These are phyloP conservation scores for Mallotus villosus DNA, from an alignment of 2,797 vertebrate genomes.

Conservation along the genomic window DNA sequence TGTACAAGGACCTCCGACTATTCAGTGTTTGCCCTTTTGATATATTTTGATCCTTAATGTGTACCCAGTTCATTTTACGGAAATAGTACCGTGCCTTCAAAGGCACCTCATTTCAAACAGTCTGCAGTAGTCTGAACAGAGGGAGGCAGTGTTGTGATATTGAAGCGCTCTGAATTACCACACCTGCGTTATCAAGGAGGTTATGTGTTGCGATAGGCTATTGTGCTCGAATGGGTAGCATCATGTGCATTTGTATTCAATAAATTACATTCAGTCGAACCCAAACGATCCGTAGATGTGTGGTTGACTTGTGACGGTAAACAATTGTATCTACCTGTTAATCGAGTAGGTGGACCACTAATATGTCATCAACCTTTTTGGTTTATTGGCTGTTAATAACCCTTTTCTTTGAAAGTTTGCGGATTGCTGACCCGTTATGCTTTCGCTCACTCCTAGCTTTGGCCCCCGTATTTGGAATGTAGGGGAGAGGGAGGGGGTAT, in stretches of 20 bases:
- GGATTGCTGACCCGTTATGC: background rate
- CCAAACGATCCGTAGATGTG: background rate
- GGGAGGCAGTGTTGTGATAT: constrained; percentile 40
- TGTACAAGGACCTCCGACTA: background rate
- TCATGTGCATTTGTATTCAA: background rate
- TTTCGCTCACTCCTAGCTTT: constrained; percentile 4
- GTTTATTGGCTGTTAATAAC: background rate
- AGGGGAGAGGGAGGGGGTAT: constrained; percentile 18
- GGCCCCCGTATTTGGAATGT: constrained; percentile 31
- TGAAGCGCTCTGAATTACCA: background rate
- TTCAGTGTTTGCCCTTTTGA: background rate
- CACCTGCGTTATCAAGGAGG: background rate
- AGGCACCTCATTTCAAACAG: constrained; percentile 17
- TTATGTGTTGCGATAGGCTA: background rate
- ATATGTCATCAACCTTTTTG: background rate
- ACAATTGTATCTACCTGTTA: background rate
- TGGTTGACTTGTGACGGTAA: background rate
- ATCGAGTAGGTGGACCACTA: background rate
- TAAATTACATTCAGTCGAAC: background rate
- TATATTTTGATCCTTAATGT: background rate
- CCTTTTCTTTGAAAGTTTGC: background rate
- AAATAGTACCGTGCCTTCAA: background rate
- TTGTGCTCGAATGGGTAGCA: no score
- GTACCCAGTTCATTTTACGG: constrained; percentile 4
- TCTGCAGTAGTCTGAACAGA: constrained; percentile 15